Percentiles rank a stretch among this genome's conserved stretches.
Evolutionary conservation across 2,888 invertebrate species (phyloP).

Genomic region (Caradrina kadenii): DNA sequence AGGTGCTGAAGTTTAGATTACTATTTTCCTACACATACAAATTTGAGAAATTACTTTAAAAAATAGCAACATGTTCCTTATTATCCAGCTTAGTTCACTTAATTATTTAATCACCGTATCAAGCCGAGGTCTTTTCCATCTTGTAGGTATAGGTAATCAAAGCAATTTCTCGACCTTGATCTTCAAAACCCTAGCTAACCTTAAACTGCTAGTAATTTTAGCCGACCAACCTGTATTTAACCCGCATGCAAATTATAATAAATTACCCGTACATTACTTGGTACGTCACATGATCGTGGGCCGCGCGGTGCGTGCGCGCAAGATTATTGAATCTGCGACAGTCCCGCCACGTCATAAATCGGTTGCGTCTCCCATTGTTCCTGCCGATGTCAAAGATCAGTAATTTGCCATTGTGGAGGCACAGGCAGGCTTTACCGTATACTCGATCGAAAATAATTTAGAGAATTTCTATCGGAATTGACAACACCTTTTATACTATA

Average conservation of each 20-base stretch:
- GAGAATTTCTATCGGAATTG: slow-evolving; percentile 6
- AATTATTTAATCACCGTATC: slow-evolving; percentile 26
- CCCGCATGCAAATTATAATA: slow-evolving; percentile 71
- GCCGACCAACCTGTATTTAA: slow-evolving; percentile 67
- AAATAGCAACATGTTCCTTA: not conserved
- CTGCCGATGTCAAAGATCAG: slow-evolving; percentile 88
- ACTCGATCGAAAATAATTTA: slow-evolving; percentile 37
- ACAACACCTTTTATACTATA: slow-evolving; percentile 32
- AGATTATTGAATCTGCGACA: slow-evolving; percentile 78
- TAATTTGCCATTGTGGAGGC: slow-evolving; percentile 87
- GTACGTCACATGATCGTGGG: slow-evolving; percentile 71
- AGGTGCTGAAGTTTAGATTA: slow-evolving; percentile 14
- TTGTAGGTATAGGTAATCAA: slow-evolving; percentile 38
- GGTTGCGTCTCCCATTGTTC: slow-evolving; percentile 85
- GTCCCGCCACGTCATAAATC: slow-evolving; percentile 80
- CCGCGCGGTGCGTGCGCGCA: slow-evolving; percentile 75
- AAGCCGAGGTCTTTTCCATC: slow-evolving; percentile 38
- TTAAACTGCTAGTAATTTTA: slow-evolving; percentile 58
- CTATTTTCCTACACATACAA: not conserved
- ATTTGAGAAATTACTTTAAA: not conserved
- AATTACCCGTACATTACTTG: slow-evolving; percentile 67
- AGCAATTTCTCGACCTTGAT: slow-evolving; percentile 54
- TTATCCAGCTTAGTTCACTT: slow-evolving; percentile 8
- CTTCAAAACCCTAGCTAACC: slow-evolving; percentile 57
- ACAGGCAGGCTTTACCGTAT: slow-evolving; percentile 66